These are phyloP conservation scores for Anguilla anguilla DNA, from an alignment of 2,797 vertebrate species.

Conservation along the genomic window DNA sequence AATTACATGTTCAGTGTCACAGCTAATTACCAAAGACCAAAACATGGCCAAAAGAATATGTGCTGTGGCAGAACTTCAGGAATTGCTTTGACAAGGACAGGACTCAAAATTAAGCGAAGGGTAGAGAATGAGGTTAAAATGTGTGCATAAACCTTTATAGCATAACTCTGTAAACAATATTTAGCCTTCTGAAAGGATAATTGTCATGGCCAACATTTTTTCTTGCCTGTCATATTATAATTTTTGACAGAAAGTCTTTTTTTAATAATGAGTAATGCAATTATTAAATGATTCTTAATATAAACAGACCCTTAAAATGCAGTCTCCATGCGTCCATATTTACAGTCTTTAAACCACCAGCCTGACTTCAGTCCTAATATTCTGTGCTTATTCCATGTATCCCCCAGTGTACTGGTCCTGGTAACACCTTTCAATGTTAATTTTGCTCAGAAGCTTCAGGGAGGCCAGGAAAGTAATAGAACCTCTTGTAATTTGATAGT, in stretches of 20 bases:
- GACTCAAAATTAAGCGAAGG: constrained; percentile 67
- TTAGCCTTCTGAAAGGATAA: too few relatives aligned
- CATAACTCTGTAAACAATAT: too few relatives aligned
- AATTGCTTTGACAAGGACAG: constrained; percentile 83
- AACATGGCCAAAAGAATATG: constrained; percentile 85
- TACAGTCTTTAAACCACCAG: background rate
- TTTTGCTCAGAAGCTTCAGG: constrained; percentile 38
- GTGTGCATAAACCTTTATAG: too few relatives aligned
- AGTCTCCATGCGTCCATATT: background rate
- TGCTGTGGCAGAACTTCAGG: constrained; percentile 75
- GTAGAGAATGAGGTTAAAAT: constrained; percentile 51
- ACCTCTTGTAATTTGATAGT: constrained; percentile 17
- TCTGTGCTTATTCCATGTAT: background rate
- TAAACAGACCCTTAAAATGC: background rate
- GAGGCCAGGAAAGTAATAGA: constrained; percentile 23
- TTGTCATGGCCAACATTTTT: too few relatives aligned
- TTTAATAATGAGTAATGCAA: background rate
- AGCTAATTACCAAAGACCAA: constrained; percentile 74
- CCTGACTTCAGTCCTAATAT: constrained; percentile 7
- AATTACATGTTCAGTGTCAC: constrained; percentile 82
- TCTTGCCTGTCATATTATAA: too few relatives aligned
- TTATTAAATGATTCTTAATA: constrained; percentile 43
- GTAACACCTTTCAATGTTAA: constrained; percentile 38
- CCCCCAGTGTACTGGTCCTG: constrained; percentile 53
- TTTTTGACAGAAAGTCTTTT: background rate